Evolutionary conservation across 2,797 vertebrate species (phyloP).

Genomic region (Poecilia picta): DNA sequence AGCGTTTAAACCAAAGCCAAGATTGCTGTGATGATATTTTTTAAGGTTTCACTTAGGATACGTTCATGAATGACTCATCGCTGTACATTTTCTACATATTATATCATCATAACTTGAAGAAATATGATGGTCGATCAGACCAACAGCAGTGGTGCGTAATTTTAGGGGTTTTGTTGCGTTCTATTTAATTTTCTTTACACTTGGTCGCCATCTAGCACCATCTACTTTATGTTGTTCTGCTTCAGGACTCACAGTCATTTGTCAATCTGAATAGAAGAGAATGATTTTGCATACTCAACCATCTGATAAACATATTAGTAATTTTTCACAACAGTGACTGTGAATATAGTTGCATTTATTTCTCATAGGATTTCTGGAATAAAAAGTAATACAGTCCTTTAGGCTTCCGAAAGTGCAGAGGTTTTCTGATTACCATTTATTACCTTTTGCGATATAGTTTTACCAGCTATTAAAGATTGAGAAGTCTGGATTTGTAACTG

Average conservation of each 20-base stretch:
- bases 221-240: background rate
- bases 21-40: background rate
- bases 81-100: background rate
- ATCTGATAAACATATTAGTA: background rate
- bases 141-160: background rate
- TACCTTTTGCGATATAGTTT: background rate
- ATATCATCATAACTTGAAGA: background rate
- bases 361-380: constrained; percentile 20
- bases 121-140: too few relatives aligned
- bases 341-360: background rate
- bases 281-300: background rate
- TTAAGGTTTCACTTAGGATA: constrained; percentile 4
- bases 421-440: background rate
- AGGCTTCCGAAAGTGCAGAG: background rate
- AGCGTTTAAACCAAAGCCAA: background rate
- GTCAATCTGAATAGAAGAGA: background rate
- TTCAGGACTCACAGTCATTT: background rate
- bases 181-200: background rate
- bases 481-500: background rate
- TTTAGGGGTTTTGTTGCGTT: background rate
- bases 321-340: background rate
- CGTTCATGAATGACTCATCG: background rate
- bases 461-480: background rate
- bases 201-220: background rate
- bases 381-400: constrained; percentile 5